These are phyloP conservation scores for Carassius auratus DNA, from an alignment of 2,113 vertebrate species.

Conservation along the genomic window DNA sequence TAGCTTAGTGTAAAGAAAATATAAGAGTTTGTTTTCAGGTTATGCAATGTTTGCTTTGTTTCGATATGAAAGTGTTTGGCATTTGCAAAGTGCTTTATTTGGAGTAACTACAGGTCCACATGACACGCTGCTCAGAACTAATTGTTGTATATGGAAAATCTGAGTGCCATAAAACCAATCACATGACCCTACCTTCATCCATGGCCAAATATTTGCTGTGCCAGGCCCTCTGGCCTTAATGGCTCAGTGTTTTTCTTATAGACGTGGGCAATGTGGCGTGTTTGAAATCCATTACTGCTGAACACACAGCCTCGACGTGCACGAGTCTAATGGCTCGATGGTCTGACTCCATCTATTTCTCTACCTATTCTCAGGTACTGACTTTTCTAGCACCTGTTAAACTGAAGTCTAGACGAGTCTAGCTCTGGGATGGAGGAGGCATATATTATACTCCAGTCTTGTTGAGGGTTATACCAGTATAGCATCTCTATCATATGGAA, in stretches of 20 bases:
- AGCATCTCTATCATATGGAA: not conserved
- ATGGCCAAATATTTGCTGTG: slow-evolving; percentile 52
- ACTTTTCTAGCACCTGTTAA: not conserved
- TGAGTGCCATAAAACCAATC: slow-evolving; percentile 47
- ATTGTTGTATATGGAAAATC: slow-evolving; percentile 47
- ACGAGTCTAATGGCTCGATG: not conserved
- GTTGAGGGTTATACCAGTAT: not conserved
- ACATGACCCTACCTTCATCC: slow-evolving; percentile 44
- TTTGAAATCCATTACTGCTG: slow-evolving; percentile 23
- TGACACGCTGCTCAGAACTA: slow-evolving; percentile 8
- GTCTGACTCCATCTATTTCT: not conserved
- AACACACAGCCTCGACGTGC: not conserved
- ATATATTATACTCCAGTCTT: not conserved
- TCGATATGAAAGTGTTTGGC: slow-evolving; percentile 9
- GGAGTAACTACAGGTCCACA: slow-evolving; percentile 24
- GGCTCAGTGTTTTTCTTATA: slow-evolving; percentile 40
- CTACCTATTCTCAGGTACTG: not conserved
- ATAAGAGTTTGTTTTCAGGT: not conserved
- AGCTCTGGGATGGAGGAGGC: not conserved
- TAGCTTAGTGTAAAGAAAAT: not conserved
- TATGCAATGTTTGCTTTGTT: slow-evolving; percentile 16
- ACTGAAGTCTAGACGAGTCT: not conserved
- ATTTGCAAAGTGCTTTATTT: slow-evolving; percentile 1
- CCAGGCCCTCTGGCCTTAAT: slow-evolving; percentile 40
- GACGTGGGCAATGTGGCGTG: not conserved